Conservation (phyloP, 2,113 vertebrate species). For the Paralichthys olivaceus region DNA sequence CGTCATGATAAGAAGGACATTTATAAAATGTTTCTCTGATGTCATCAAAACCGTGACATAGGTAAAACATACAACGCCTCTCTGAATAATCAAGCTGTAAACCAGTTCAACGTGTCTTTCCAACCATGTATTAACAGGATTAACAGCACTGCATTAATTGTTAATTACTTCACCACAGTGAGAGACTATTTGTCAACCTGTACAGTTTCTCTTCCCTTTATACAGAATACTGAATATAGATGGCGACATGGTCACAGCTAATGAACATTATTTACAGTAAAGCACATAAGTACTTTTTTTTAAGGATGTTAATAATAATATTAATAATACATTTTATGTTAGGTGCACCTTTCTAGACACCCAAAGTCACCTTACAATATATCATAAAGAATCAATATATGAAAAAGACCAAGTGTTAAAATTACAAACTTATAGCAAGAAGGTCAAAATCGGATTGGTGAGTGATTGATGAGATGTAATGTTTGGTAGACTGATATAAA, state of each 20-base stretch:
- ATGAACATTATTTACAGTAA: neutral
- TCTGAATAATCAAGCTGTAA: neutral
- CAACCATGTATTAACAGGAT: neutral
- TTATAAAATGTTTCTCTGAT: neutral
- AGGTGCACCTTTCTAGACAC: no score
- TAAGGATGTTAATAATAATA: no score
- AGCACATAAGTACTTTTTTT: neutral
- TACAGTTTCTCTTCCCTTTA: neutral
- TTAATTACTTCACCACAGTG: neutral
- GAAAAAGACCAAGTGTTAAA: no score
- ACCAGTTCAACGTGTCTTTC: conserved; percentile 1
- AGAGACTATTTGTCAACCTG: neutral
- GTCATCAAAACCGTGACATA: neutral
- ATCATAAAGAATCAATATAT: no score
- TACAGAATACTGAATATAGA: neutral
- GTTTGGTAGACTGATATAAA: no score
- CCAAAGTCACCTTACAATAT: no score
- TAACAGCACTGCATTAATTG: neutral
- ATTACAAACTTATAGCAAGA: no score
- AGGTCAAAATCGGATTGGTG: no score
- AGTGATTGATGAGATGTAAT: no score
- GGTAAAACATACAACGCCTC: neutral
- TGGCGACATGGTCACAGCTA: neutral
- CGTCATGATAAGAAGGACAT: conserved; percentile 6
- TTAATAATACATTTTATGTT: no score